Percentiles rank a stretch among this genome's conserved stretches.
Conservation (phyloP, 2,888 invertebrate genomes). For the Clanis bilineata region DNA sequence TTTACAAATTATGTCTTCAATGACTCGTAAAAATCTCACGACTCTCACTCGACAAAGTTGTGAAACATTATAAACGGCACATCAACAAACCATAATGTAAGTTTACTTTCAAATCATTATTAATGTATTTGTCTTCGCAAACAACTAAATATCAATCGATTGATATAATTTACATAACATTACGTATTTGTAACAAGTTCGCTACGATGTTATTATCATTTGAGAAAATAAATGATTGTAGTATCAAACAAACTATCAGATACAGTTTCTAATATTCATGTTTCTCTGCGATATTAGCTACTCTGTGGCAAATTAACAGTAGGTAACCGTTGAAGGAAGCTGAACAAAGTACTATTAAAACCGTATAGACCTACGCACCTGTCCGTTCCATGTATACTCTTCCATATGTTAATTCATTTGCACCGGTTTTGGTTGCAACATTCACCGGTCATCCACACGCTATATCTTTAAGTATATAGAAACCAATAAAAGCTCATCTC, state of each 20-base stretch:
- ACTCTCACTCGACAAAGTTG: constrained; percentile 63
- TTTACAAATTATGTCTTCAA: constrained; percentile 74
- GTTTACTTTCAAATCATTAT: constrained; percentile 48
- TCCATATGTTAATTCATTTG: constrained; percentile 12
- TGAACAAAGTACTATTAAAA: constrained; percentile 12
- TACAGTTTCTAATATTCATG: not conserved
- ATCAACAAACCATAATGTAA: constrained; percentile 40
- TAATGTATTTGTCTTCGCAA: constrained; percentile 21
- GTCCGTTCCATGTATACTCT: constrained; percentile 6
- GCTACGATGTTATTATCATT: not conserved
- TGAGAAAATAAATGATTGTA: not conserved
- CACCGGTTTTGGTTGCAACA: constrained; percentile 13
- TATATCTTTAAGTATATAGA: constrained; percentile 7
- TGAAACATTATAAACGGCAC: constrained; percentile 60
- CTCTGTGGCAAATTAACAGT: constrained; percentile 21
- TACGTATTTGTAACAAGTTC: not conserved
- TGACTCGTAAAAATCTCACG: constrained; percentile 71
- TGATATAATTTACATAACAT: not conserved
- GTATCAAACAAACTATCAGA: not conserved
- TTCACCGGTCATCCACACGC: constrained; percentile 8
- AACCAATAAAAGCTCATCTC: constrained; percentile 31
- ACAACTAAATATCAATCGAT: not conserved
- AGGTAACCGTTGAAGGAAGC: constrained; percentile 1
- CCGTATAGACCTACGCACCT: constrained; percentile 13
- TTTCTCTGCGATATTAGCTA: not conserved